Conservation (phyloP, 2,888 invertebrate species). For the Netelia inedita region DNA sequence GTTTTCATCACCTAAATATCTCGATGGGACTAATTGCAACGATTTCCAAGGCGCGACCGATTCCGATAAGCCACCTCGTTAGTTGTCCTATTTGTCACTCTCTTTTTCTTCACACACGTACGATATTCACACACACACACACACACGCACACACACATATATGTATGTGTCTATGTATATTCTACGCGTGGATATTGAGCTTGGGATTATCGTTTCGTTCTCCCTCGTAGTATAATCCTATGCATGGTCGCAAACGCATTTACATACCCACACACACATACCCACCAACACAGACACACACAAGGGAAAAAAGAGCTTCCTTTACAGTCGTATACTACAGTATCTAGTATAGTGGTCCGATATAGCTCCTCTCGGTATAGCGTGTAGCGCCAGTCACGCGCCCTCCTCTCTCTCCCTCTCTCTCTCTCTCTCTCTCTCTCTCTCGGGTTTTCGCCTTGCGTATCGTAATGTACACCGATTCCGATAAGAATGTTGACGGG, state of each 20-base stretch:
- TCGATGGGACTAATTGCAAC: slow-evolving; percentile 39
- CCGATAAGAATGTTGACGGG: slow-evolving; percentile 76
- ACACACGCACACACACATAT: neutral
- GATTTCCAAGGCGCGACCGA: slow-evolving; percentile 12
- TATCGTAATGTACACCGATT: slow-evolving; percentile 78
- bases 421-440: slow-evolving; percentile 32
- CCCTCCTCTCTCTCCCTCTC: neutral
- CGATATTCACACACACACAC: neutral
- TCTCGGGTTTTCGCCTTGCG: slow-evolving; percentile 58
- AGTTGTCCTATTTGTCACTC: slow-evolving; percentile 4
- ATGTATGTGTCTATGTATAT: too few species aligned
- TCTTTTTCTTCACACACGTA: neutral
- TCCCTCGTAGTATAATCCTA: slow-evolving; percentile 45
- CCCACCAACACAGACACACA: slow-evolving; percentile 21
- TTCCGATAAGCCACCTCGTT: slow-evolving; percentile 31
- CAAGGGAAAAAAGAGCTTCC: slow-evolving; percentile 42
- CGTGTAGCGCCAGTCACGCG: slow-evolving; percentile 6
- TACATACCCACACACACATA: slow-evolving; percentile 8
- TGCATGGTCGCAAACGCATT: slow-evolving; percentile 21
- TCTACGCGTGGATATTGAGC: neutral
- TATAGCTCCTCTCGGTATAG: slow-evolving; percentile 27
- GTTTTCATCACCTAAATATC: slow-evolving; percentile 6
- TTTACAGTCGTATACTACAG: slow-evolving; percentile 14
- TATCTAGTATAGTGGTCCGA: slow-evolving; percentile 43
- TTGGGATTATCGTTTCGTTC: slow-evolving; percentile 57